Evolutionary conservation across 1,140 invertebrate genomes (phyloP).

Genomic region (Drosophila lacertosa): DNA sequence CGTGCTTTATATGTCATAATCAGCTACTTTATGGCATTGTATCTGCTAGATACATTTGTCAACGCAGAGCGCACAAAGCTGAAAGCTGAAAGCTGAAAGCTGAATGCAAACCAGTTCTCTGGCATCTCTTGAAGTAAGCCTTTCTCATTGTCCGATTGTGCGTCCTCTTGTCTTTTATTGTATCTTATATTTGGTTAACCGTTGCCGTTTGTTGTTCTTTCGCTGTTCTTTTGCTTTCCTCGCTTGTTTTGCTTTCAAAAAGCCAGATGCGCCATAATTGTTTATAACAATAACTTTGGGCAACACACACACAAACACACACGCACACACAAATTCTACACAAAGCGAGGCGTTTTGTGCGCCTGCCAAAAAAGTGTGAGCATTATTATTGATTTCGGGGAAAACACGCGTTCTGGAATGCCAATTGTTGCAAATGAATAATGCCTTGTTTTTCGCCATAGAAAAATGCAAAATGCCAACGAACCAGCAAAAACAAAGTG

Average conservation of each 20-base stretch:
- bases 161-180: background rate
- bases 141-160: conserved; percentile 23
- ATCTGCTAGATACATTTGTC: conserved; percentile 47
- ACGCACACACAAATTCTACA: background rate
- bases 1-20: conserved; percentile 33
- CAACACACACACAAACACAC: background rate
- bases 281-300: conserved; percentile 44
- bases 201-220: conserved; percentile 17
- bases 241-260: conserved; percentile 10
- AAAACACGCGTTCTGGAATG: conserved; percentile 33
- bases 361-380: conserved; percentile 6
- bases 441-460: conserved; percentile 16
- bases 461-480: conserved; percentile 40
- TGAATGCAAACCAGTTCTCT: conserved; percentile 45
- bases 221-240: background rate
- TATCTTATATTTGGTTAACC: conserved; percentile 13
- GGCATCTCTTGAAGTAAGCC: conserved; percentile 25
- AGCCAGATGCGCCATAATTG: conserved; percentile 54
- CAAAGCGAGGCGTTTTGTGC: conserved; percentile 3
- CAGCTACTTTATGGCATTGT: conserved; percentile 29
- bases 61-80: conserved; percentile 6
- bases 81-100: background rate
- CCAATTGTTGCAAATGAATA: conserved; percentile 38
- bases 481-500: conserved; percentile 16
- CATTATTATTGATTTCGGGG: conserved; percentile 23